These are phyloP conservation scores for Falco punctatus DNA, from an alignment of 2,113 vertebrate genomes.

Conservation along the genomic window DNA sequence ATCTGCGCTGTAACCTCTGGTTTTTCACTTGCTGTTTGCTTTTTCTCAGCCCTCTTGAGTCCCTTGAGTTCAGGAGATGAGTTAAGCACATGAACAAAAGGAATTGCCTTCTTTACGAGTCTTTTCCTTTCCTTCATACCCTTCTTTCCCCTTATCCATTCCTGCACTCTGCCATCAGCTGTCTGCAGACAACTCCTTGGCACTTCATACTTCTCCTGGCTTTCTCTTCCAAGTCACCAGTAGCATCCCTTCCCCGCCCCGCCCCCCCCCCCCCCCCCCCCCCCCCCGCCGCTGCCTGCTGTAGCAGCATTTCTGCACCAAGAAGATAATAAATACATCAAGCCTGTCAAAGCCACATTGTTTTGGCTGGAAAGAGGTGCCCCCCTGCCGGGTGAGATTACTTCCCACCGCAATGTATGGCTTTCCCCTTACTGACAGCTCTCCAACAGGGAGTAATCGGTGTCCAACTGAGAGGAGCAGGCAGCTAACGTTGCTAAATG, in stretches of 20 bases:
- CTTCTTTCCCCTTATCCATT: background rate
- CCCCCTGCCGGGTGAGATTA: background rate
- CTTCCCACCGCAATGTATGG: slow-evolving; percentile 23
- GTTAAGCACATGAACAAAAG: background rate
- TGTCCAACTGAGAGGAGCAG: background rate
- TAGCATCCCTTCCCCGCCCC: background rate
- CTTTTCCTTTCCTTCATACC: background rate
- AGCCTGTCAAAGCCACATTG: slow-evolving; percentile 44
- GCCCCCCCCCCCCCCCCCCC: background rate
- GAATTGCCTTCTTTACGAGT: background rate
- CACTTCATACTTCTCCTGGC: background rate
- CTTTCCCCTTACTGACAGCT: background rate
- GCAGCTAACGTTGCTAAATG: background rate
- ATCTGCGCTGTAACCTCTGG: background rate
- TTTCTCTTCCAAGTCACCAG: background rate
- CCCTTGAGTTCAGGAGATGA: background rate
- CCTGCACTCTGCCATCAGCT: background rate
- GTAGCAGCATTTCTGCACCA: slow-evolving; percentile 6
- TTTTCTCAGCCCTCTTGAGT: background rate
- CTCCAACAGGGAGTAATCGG: slow-evolving; percentile 27
- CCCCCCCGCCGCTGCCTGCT: background rate
- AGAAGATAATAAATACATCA: slow-evolving; percentile 35
- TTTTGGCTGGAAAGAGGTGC: slow-evolving; percentile 3
- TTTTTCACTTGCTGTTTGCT: background rate
- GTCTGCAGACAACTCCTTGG: background rate